phyloP scores from a whole-genome alignment of 2,888 invertebrate species.

The Saturnia pavonia region DNA sequence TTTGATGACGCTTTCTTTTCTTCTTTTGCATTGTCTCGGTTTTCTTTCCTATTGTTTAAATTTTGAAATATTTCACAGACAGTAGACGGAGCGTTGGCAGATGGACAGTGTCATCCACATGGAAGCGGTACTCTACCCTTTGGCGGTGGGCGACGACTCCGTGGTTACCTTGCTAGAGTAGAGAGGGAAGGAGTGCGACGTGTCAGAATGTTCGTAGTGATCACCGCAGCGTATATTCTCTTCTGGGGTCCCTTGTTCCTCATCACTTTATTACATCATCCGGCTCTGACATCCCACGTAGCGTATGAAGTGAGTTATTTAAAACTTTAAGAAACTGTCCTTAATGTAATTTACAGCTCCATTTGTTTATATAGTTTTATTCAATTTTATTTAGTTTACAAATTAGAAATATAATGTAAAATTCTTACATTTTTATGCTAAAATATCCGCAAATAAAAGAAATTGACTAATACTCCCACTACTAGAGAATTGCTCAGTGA shows the following conservation, averaged over 20 bases:
- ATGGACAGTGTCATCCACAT: constrained; percentile 58
- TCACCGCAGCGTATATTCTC: constrained; percentile 91
- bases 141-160: constrained; percentile 88
- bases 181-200: constrained; percentile 91
- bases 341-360: background rate
- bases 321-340: background rate
- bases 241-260: constrained; percentile 96
- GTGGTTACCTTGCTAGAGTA: constrained; percentile 89
- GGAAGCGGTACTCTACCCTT: constrained; percentile 69
- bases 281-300: constrained; percentile 86
- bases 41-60: constrained; percentile 12
- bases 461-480: no score
- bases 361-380: no score
- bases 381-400: no score
- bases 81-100: constrained; percentile 67
- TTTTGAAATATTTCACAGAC: constrained; percentile 51
- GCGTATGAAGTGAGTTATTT: constrained; percentile 85
- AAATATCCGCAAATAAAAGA: background rate
- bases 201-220: constrained; percentile 92
- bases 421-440: background rate
- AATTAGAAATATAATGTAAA: background rate
- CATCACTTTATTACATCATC: constrained; percentile 90
- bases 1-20: background rate
- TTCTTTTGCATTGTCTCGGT: background rate
- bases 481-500: no score